These are phyloP conservation scores for Zosterops japonicus DNA, from an alignment of 2,113 vertebrate genomes.

Conservation along the genomic window DNA sequence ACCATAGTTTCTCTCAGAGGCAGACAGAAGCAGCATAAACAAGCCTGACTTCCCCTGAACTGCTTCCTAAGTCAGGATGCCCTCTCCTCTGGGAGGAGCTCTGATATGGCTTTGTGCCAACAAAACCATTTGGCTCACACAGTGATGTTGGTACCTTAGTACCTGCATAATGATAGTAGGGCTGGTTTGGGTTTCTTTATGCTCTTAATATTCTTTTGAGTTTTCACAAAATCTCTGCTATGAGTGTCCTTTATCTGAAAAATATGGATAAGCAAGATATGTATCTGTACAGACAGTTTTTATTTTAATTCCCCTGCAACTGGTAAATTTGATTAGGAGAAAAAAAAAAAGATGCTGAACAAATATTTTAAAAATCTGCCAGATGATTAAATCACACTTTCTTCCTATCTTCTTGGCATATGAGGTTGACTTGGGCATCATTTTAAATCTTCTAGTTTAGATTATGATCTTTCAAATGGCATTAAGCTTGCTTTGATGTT, in stretches of 20 bases:
- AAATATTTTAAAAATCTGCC: conserved; percentile 40
- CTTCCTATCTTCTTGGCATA: background rate
- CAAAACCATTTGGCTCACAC: background rate
- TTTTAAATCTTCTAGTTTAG: conserved; percentile 38
- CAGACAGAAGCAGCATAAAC: background rate
- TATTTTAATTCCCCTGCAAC: conserved; percentile 16
- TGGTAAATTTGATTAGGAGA: conserved; percentile 23
- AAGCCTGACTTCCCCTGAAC: background rate
- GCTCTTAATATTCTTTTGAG: background rate
- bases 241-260: background rate
- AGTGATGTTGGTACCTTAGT: background rate
- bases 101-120: background rate
- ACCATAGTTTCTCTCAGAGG: background rate
- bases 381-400: conserved; percentile 40
- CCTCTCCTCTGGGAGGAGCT: background rate
- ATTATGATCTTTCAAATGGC: conserved; percentile 43
- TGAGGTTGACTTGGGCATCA: background rate
- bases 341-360: conserved; percentile 4
- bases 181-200: background rate
- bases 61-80: background rate
- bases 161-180: background rate
- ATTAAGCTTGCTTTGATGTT: conserved; percentile 43
- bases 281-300: background rate
- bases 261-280: background rate
- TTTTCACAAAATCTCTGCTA: background rate